Percentiles rank a stretch among this genome's conserved stretches.
Evolutionary conservation across 2,113 vertebrate genomes (phyloP).

Genomic region (Gopherus evgoodei): DNA sequence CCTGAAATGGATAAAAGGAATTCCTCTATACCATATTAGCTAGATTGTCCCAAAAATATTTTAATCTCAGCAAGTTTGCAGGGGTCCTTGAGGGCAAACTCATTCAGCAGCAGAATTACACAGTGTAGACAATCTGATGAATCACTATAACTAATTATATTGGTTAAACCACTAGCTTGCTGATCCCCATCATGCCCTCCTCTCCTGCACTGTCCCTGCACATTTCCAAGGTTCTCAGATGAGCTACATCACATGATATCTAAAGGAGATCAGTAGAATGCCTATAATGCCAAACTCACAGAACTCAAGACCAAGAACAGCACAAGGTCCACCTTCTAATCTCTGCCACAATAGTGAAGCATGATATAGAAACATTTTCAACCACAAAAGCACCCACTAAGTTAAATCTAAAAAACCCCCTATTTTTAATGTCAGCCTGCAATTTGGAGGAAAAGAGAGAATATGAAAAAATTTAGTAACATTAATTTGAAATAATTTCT

Average conservation of each 20-base stretch:
- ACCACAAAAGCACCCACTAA: neutral
- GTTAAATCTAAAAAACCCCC: neutral
- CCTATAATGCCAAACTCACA: accelerated
- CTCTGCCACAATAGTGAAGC: accelerated
- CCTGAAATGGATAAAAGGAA: neutral
- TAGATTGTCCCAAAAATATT: neutral
- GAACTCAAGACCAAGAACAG: accelerated
- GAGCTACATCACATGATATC: neutral
- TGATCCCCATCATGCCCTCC: neutral
- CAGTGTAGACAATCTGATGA: neutral
- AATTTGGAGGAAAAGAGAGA: neutral
- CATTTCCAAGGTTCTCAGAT: neutral
- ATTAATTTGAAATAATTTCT: neutral
- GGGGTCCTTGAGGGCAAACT: neutral
- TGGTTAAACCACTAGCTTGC: neutral
- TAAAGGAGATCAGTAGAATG: accelerated
- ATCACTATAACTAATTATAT: neutral
- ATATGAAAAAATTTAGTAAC: neutral
- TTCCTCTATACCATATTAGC: neutral
- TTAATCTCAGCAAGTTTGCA: neutral
- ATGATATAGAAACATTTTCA: neutral
- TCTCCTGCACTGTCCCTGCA: neutral
- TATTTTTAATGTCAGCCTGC: neutral
- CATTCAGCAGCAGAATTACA: neutral
- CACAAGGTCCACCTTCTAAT: accelerated